phyloP scores from a whole-genome alignment of 2,888 invertebrate genomes.

The Masnerella sp. region DNA sequence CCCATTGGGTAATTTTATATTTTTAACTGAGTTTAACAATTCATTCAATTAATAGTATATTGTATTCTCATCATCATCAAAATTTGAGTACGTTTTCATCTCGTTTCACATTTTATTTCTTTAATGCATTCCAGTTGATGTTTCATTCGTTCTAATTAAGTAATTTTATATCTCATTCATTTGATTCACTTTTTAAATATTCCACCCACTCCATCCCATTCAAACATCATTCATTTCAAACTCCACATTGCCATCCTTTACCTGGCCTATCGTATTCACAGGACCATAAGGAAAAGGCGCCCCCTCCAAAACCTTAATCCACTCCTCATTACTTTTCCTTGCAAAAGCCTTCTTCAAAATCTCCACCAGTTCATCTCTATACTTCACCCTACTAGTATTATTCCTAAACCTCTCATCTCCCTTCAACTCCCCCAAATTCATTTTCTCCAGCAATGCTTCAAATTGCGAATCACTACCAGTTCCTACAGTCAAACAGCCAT shows the following conservation, averaged over 20 bases:
- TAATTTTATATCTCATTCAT: no score
- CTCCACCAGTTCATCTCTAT: constrained; percentile 84
- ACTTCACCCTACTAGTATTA: constrained; percentile 86
- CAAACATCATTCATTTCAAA: not conserved
- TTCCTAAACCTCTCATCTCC: constrained; percentile 83
- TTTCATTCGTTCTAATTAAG: no score
- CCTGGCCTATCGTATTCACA: constrained; percentile 89
- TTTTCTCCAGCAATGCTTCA: constrained; percentile 83
- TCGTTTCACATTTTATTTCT: not conserved
- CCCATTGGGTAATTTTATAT: no score
- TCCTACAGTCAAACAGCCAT: constrained; percentile 92
- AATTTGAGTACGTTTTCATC: no score
- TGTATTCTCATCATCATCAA: no score
- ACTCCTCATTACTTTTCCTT: constrained; percentile 85
- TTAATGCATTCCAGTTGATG: no score
- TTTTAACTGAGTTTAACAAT: not conserved
- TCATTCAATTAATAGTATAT: no score
- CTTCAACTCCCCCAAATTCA: constrained; percentile 82
- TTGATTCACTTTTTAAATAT: no score
- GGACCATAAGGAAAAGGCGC: constrained; percentile 93
- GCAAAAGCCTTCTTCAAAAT: constrained; percentile 81
- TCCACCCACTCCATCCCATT: not conserved
- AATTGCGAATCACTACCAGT: constrained; percentile 92
- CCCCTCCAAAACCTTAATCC: constrained; percentile 85
- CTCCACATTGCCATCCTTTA: constrained; percentile 63